Evolutionary conservation across 2,888 invertebrate species (phyloP).

Genomic region (Eupsilia transversa): DNA sequence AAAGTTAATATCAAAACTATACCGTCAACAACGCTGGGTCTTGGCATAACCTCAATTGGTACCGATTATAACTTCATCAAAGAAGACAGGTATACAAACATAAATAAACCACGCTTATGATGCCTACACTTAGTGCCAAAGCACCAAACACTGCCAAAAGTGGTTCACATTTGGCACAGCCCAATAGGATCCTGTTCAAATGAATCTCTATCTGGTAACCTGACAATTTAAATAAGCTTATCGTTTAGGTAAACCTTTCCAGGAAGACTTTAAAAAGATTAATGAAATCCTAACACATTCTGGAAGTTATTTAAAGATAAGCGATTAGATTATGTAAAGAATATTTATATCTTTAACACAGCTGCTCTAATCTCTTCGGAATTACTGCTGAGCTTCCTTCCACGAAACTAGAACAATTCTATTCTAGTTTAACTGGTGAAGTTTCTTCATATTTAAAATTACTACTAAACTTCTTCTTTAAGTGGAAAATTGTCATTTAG

Average conservation of each 20-base stretch:
- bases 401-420: not conserved
- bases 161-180: constrained; percentile 47
- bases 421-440: not conserved
- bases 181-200: constrained; percentile 21
- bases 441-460: constrained; percentile 28
- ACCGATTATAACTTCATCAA: constrained; percentile 40
- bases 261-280: constrained; percentile 4
- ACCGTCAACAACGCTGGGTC: not conserved
- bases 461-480: not conserved
- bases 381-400: constrained; percentile 7
- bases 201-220: constrained; percentile 30
- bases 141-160: constrained; percentile 45
- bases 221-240: constrained; percentile 38
- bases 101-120: constrained; percentile 44
- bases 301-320: constrained; percentile 4
- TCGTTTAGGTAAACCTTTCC: constrained; percentile 18
- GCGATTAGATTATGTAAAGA: not conserved
- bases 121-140: constrained; percentile 38
- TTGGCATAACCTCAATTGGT: constrained; percentile 7
- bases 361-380: constrained; percentile 2
- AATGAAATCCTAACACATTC: constrained; percentile 1
- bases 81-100: constrained; percentile 30
- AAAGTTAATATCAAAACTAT: not conserved
- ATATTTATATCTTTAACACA: not conserved
- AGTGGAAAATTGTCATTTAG: not conserved